Conservation (phyloP, 2,797 vertebrate species). For the Pelodytes ibericus region DNA sequence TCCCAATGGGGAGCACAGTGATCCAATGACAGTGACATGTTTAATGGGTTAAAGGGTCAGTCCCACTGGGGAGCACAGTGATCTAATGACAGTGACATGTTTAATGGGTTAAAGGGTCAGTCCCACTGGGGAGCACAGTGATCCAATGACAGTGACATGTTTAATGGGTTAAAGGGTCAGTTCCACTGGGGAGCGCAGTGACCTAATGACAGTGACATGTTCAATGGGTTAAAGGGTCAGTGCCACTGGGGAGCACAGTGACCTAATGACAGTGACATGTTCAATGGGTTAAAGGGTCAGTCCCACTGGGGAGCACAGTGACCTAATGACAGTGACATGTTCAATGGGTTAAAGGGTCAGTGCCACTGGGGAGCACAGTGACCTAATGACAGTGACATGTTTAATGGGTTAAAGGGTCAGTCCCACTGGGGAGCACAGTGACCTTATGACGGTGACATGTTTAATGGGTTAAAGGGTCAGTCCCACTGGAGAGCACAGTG, state of each 20-base stretch:
- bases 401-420: constrained; percentile 1
- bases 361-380: background rate
- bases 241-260: background rate
- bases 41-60: background rate
- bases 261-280: background rate
- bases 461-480: background rate
- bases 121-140: background rate
- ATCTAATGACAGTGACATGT: background rate
- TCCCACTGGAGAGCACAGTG: background rate
- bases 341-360: background rate
- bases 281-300: background rate
- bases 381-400: background rate
- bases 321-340: background rate
- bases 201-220: background rate
- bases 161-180: constrained; percentile 1
- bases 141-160: background rate
- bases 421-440: background rate
- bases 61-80: background rate
- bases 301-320: background rate
- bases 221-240: background rate
- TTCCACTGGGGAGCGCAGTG: background rate
- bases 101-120: background rate
- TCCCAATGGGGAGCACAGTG: background rate
- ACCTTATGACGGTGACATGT: background rate
- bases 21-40: background rate